Evolutionary conservation across 2,113 vertebrate genomes (phyloP), one percentile per base, ranked within the genome.

Genomic region (Labrus mixtus): DNA sequence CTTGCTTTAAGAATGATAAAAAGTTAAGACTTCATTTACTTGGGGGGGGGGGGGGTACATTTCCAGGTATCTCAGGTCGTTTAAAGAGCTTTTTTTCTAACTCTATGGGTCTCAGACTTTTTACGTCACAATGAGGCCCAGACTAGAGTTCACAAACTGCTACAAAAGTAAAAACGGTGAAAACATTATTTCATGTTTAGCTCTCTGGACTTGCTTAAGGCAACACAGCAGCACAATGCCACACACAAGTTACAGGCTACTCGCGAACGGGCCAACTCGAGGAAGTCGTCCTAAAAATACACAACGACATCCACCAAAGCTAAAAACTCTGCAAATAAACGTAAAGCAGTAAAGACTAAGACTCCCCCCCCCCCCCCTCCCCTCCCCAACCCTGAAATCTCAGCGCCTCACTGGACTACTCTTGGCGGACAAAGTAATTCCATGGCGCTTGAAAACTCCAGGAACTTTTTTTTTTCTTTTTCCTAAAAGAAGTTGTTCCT

Each of bases 401-500:
- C 93, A 91, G 93, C 91, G 91, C 84, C 88, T 84, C 87, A 91
- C 90, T 91, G 89, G 87, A 89, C 90, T 91, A 86, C 87, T 84
- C 88, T 85, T 90, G 89, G 90, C 89, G 86, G 88, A 91, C 88
- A 92, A 89, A 90, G 89, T 93, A 84, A 90, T 92, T 93, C 92
- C 92, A 93, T 92, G 93, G 92, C 93, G 93, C 92, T 94, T 92
- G 91, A 93, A 93, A 94, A 94, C 92, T 93, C 93, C 86, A 93
- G 92, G 90, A 93, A 94, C 91, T 93, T 78, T 92, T 94, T 92
- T 89, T 92, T 89, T 68, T 70, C 85, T 81, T 92, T 88, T 91
- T 91, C 90, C 92, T 94, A 92, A 94, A 94, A 94, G 93, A 95
- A 95, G 94, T 95, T 95, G 95, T 95, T 95, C 94, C 95, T 95